Evolutionary conservation across 1,140 invertebrate genomes (phyloP), one percentile per base, ranked within the genome.

Genomic region (Drosophila prosaltans): DNA sequence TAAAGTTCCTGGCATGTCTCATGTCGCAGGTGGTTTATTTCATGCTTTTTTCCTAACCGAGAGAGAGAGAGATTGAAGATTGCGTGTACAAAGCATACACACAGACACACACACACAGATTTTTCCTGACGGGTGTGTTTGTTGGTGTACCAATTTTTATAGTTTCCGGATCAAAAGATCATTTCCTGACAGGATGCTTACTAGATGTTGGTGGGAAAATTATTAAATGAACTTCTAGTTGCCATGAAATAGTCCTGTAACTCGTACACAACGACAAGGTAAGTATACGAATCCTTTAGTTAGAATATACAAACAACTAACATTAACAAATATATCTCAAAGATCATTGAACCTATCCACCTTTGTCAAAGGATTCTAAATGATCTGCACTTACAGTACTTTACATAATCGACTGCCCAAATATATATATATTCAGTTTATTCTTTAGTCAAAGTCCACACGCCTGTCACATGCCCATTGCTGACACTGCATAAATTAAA

Each of bases 101-200:
- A 72, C 55, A 74, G 26, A 55, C 30, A 58, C 55, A 58, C 8
- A 39, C 21, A 24, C 40, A 67, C 63, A 74, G 70, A 74, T 74
- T 67, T 51, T 51, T 26, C 45, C 45, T 26, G 45, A 8, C 45
- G 7, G 45, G 24, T 51, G 45, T 39, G 30, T 39, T 63, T 69
- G 8, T 65, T 66, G 45, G 41, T 69, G 59, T 48, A 59, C 51
- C 60, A 81, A 79, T 58, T 88, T 88, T 88, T 78, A 81, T 79
- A 70, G 83, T 84, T 88, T 88, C 81, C 83, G 83, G 83, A 88
- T 88, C 83, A 88, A 88, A 83, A 81, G 83, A 88, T 84, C 81
- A 84, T 39, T 81, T 88, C 83, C 83, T 88, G 73, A 71, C 83
- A 83, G 83, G 81, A 84, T 84, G 76, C 80, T 76, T 60, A 39